Base-by-base conservation (phyloP, 1,140 invertebrate species). In the Pinna nobilis region DNA sequence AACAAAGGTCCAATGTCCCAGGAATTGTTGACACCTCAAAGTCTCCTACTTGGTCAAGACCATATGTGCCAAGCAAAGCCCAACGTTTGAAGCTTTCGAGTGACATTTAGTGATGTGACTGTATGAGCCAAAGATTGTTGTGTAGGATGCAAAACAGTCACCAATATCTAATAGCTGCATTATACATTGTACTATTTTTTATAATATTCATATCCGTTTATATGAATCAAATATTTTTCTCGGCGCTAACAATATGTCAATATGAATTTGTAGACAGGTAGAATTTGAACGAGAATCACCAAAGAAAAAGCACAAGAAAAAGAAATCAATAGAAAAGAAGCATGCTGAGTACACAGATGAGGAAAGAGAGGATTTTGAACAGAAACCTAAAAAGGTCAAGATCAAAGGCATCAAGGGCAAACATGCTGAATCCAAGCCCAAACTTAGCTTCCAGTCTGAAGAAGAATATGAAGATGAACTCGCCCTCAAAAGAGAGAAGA, bases 281-380 rank as follows among this genome's bases (percentile, higher is more conserved):
- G 35, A 32, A n/a, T n/a, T n/a, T n/a, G 53, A 80, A 28, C 64
- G 75, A 53, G 60, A 64, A 13, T 28, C 55, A 13, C 67, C 68
- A n/a, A 75, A 76, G 49, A 78, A 74, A 37, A 78, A 81, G 39
- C 76, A 81, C 57, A 81, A 81, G 70, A 81, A 81, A 51, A 76
- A 76, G 47, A 77, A 80, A 59, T 73, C 68, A 28, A 13, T 74
- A 3, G 61, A 70, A 28, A 74, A 70, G 33, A 70, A 71, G 50
- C 39, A 59, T 33, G 20, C 41, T n/a, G 76, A 78, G n/a, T 47
- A 66, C 13, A 71, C 67, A 32, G 73, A 75, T 15, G 73, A 75
- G 20, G 73, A 75, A 35, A 44, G 39, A 23, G 25, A 18, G 15
- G 57, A 70, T 11, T 23, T 50, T 6, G 68, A 51, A 32, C 44